Base-by-base conservation (phyloP, 2,113 vertebrate species). In the Raja brachyura region DNA sequence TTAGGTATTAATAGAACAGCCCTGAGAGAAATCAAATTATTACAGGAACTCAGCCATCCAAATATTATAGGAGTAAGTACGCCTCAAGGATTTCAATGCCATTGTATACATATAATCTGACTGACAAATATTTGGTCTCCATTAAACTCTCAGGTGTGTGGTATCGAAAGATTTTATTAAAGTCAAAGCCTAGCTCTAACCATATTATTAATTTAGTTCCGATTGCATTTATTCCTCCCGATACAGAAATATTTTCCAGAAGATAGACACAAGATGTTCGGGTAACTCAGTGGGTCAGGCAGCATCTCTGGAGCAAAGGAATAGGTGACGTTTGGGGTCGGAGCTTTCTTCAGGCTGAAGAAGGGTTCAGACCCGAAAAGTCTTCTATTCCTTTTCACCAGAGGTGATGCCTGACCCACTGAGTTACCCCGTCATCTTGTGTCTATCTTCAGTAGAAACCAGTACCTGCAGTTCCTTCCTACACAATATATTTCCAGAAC, bases 1-100 rank as follows among this genome's bases (percentile, higher is more conserved):
- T 0, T 94, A 99, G 99, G 99, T 95, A 99, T 99, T 95, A 99
- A 99, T 94, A 97, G 99, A 95, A 99, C 99, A 86, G 99, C 98
- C 33, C 97, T 99, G 63, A 95, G 99, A 94, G 99, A 99, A 93
- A 99, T 99, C 96, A 99, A 99, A 93, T 95, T 99, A 93, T 96
- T 99, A 85, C 98, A 99, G 94, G 99, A 99, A 83, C 96, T 99
- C 93, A 98, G 98, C 95, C 98, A 99, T 96, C 96, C 96, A 73
- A 99, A 99, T 96, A 99, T 99, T 94, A 99, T 99, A 95, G 99
- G 98, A 94, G 99, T 99, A 96, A 96, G 97, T 97, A 95, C 94
- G 94, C 25, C 94, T 74, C 66, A 39, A 25, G 4, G 75, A 31
- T 70, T 66, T 88, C 28, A 86, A 86, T 14, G 31, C 63, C 6